Evolutionary conservation across 2,797 vertebrate genomes (phyloP), one percentile per base, ranked within the genome.

Genomic region (Sebastes nivosus): DNA sequence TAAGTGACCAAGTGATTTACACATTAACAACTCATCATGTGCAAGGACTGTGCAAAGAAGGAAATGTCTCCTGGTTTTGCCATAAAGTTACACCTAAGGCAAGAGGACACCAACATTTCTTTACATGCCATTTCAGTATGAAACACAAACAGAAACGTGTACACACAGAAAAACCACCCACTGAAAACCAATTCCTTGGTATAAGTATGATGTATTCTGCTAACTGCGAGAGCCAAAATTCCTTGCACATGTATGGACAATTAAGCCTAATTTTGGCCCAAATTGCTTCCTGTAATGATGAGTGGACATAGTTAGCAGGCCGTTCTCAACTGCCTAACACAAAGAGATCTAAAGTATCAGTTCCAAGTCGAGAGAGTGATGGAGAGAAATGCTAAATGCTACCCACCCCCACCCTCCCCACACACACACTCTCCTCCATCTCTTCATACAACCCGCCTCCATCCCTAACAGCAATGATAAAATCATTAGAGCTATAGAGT

Each of bases 231-330:
- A 85, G 81, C 88, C 92, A 95, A 96, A 96, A 91, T 89, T 92
- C 88, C 89, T 93, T 95, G 88, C 91, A 94, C 94, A 91, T 93
- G 92, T 95, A 95, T 82, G 84, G 87, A 93, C 88, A 94, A 95
- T 96, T 95, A 96, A 82, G 93, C 81, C 83, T 95, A 93, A 96
- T 96, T 96, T 95, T 91, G 94, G 90, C 85, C 86, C 84, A 96
- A 96, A 96, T 93, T 96, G 92, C 90, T 96, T 95, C 94, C 94
- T 89, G 89, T 87, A 90, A 94, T 94, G 92, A 94, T 93, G 93
- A 89, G 84, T 88, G 90, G 93, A 91, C 90, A 93, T 94, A 92
- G 95, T 94, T 95, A 95, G 90, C 69, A 64, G 83, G 91, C 89
- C 42, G 76, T 89, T 95, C 90, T 94, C 84, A 79, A 89, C 79